Evolutionary conservation across 2,113 vertebrate genomes (phyloP), one percentile per base, ranked within the genome.

Genomic region (Sapajus apella): DNA sequence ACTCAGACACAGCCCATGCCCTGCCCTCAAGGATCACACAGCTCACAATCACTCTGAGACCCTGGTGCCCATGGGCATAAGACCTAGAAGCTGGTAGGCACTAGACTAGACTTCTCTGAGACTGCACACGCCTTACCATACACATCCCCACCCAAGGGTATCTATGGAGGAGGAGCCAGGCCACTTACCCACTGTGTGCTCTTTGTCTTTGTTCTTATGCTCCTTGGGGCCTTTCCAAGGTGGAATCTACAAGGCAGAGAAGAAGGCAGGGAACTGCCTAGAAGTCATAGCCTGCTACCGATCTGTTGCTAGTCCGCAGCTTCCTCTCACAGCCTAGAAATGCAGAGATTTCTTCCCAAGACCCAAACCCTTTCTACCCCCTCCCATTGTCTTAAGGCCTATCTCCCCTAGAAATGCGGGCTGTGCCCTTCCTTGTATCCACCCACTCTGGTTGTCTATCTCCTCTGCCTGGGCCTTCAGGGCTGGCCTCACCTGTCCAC

Each of bases 141-240:
- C 35, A 25, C 52, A 45, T 30, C 45, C 37, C 45, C 40, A 55
- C 5, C 61, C 8, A 18, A 50, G 16, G 8, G 27, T 21, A 6
- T 56, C 40, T 32, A 35, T 56, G 85, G 52, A 90, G 76, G 37
- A 2, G 18, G 35, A 77, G 40, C 55, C 55, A n/a, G 43, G 40
- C n/a, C 83, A 95, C 97, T 95, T 94, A 98, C 97, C 95, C 47
- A 89, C 96, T 17, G 83, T 89, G 37, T 58, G 91, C 25, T 79
- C 83, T 0, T 30, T 58, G 1, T 1, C 8, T 18, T 1, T 32
- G 1, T 56, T 56, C n/a, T 91, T 84, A 55, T 56, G 32, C 18
- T 77, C 47, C 64, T 52, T 97, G 55, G 55, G 37, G 40, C 6
- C 50, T 84, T 97, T 97, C 97, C 89, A 77, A 37, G 89, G 75